These are phyloP conservation scores for Zalophus californianus DNA, from an alignment of 2,797 vertebrate species.

Conservation along the genomic window DNA sequence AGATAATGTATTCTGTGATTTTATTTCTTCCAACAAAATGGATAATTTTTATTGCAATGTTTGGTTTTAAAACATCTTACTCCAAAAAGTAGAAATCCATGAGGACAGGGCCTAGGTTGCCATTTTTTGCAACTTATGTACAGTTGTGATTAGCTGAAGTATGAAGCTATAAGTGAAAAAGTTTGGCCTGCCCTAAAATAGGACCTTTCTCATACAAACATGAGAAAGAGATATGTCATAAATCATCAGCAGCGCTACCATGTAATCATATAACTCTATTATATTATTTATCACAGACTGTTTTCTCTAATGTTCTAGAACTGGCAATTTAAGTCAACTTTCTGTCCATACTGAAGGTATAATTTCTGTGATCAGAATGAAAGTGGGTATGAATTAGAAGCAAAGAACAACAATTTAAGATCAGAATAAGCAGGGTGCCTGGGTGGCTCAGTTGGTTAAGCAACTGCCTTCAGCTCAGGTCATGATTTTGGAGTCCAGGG, in stretches of 20 bases:
- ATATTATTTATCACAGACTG: constrained; percentile 5
- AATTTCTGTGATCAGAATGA: not conserved
- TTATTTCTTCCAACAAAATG: constrained; percentile 46
- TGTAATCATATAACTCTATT: not conserved
- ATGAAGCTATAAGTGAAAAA: constrained; percentile 27
- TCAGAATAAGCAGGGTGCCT: not conserved
- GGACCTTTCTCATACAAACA: constrained; percentile 9
- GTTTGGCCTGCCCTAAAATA: not conserved
- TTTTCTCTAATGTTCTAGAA: constrained; percentile 40
- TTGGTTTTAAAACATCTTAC: constrained; percentile 50
- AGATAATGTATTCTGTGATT: not conserved
- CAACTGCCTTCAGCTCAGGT: no score
- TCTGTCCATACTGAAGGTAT: not conserved
- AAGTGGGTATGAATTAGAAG: not conserved
- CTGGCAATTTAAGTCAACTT: constrained; percentile 15
- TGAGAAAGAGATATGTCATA: not conserved
- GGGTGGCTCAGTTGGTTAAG: no score
- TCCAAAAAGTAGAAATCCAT: constrained; percentile 22
- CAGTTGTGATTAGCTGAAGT: not conserved
- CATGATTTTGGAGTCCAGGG: no score
- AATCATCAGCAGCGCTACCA: not conserved
- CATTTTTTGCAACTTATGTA: not conserved
- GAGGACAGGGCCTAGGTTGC: not conserved
- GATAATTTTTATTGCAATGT: not conserved
- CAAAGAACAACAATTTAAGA: constrained; percentile 13